Conservation (phyloP, 2,888 invertebrate species). For the Listrodromus nycthemerus region DNA sequence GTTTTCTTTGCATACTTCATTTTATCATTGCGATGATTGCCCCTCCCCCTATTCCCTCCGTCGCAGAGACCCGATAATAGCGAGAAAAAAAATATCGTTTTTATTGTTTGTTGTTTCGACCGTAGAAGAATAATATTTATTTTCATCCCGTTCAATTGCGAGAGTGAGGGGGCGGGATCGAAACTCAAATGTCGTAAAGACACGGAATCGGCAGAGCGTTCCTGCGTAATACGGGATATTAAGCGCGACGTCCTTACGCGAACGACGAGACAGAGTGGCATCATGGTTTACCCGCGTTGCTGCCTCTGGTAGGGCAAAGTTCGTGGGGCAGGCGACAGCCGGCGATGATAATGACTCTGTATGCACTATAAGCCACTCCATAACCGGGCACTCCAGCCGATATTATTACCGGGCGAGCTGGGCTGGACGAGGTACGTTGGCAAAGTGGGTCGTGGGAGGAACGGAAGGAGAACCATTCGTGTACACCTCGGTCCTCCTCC, state of each 20-base stretch:
- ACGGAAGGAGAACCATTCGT: slow-evolving; percentile 54
- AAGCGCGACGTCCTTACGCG: slow-evolving; percentile 32
- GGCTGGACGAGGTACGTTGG: slow-evolving; percentile 45
- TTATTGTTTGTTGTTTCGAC: background rate
- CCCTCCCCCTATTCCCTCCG: no score
- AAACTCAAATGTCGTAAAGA: slow-evolving; percentile 16
- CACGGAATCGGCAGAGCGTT: slow-evolving; percentile 4
- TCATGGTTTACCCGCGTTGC: slow-evolving; percentile 7
- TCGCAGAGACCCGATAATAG: background rate
- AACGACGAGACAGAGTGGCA: slow-evolving; percentile 3
- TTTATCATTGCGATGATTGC: background rate
- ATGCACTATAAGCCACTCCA: slow-evolving; percentile 34
- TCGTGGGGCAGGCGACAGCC: slow-evolving; percentile 60
- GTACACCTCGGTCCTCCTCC: slow-evolving; percentile 61
- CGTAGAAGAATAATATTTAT: background rate
- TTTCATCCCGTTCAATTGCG: background rate
- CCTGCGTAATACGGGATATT: background rate
- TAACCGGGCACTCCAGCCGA: slow-evolving; percentile 53
- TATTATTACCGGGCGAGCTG: slow-evolving; percentile 54
- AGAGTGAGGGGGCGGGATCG: background rate
- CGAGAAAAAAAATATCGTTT: background rate
- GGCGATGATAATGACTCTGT: slow-evolving; percentile 61
- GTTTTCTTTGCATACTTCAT: background rate
- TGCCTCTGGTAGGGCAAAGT: slow-evolving; percentile 56
- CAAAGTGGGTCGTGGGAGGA: slow-evolving; percentile 62